A percentile compares a stretch with the other conserved stretches of the same genome.
Conservation (phyloP, 2,888 invertebrate species). For the Amphimallon solstitiale region DNA sequence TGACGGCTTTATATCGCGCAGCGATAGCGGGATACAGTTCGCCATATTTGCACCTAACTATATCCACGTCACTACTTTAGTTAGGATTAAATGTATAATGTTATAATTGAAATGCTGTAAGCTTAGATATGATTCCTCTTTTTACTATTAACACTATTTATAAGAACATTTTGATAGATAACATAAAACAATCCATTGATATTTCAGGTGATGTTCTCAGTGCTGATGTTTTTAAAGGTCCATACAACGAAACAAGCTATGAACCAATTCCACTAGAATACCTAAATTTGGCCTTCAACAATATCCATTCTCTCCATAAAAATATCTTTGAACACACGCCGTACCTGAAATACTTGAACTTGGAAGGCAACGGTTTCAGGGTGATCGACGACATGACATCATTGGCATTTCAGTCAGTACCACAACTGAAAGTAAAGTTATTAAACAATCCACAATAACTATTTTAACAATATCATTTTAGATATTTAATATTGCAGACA, state of each 20-base stretch:
- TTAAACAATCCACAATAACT: background rate
- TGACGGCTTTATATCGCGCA: too few species aligned
- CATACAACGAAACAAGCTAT: conserved; percentile 67
- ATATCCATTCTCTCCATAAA: conserved; percentile 70
- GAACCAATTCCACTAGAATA: conserved; percentile 68
- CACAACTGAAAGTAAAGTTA: conserved; percentile 66
- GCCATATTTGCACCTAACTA: too few species aligned
- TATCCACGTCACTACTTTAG: too few species aligned
- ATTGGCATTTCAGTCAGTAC: conserved; percentile 57
- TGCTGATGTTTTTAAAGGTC: conserved; percentile 75
- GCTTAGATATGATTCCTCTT: too few species aligned
- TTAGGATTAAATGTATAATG: too few species aligned
- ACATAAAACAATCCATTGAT: too few species aligned
- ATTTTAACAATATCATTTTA: conserved; percentile 45
- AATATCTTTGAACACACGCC: conserved; percentile 74
- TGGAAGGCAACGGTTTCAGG: conserved; percentile 72
- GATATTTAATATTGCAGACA: conserved; percentile 62
- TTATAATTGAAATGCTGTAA: too few species aligned
- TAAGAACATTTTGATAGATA: too few species aligned
- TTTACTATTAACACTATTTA: too few species aligned
- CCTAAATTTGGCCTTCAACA: conserved; percentile 72
- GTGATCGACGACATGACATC: conserved; percentile 70
- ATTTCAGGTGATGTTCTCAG: conserved; percentile 70
- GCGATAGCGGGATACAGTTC: too few species aligned
- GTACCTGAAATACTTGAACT: conserved; percentile 68